Conservation (phyloP, 2,888 invertebrate species). For the Lochmaea crataegi region DNA sequence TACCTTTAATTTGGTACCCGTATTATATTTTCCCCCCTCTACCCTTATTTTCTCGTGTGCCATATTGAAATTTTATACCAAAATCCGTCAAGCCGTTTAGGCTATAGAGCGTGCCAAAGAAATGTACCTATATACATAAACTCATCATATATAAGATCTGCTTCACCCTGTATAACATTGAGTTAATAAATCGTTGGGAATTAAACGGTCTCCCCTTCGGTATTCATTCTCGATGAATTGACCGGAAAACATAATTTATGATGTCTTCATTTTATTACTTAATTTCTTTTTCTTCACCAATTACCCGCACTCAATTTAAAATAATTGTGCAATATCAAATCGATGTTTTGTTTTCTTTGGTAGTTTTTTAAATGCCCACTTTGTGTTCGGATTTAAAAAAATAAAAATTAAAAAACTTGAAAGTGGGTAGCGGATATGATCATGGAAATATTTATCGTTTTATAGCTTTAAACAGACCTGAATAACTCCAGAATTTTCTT, state of each 20-base stretch:
- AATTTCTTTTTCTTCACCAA: constrained; percentile 33
- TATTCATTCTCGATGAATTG: constrained; percentile 31
- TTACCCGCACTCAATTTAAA: constrained; percentile 36
- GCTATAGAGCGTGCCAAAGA: too few species aligned
- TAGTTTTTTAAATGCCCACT: constrained; percentile 6
- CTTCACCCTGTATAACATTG: background rate
- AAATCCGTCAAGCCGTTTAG: too few species aligned
- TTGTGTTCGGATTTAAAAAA: background rate
- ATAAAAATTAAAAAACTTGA: background rate
- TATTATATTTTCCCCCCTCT: too few species aligned
- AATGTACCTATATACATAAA: too few species aligned
- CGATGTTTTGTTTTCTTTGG: constrained; percentile 18
- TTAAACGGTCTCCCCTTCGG: constrained; percentile 27
- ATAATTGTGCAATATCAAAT: constrained; percentile 30
- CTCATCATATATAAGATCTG: background rate
- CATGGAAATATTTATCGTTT: background rate
- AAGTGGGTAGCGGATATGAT: constrained; percentile 7
- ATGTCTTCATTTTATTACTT: constrained; percentile 37
- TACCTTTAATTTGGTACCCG: too few species aligned
- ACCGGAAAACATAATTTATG: constrained; percentile 44
- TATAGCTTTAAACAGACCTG: too few species aligned
- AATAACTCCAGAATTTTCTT: too few species aligned
- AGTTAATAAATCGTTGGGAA: constrained; percentile 12
- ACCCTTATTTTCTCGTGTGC: too few species aligned
- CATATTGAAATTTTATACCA: too few species aligned